Evolutionary conservation across 1,140 invertebrate genomes (phyloP).

Genomic region (Drosophila fuyamai): DNA sequence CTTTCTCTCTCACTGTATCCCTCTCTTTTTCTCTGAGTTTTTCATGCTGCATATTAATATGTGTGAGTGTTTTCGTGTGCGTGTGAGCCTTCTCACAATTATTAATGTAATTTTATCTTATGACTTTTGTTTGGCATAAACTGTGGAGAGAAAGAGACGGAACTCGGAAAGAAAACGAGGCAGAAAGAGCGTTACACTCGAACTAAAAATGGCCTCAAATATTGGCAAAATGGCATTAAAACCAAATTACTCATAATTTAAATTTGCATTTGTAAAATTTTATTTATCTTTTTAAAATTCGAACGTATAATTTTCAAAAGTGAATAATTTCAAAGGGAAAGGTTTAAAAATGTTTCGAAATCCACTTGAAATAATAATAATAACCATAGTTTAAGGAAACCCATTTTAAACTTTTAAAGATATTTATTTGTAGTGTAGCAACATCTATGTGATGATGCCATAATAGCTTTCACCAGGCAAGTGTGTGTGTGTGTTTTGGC

Average conservation of each 20-base stretch:
- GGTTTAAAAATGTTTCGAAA: no score
- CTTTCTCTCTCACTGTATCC: not conserved
- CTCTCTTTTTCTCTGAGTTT: not conserved
- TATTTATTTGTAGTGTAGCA: not conserved
- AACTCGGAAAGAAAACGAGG: not conserved
- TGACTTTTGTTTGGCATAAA: constrained; percentile 73
- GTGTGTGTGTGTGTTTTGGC: constrained; percentile 13
- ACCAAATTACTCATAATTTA: accelerated
- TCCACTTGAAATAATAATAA: no score
- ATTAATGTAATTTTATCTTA: constrained; percentile 81
- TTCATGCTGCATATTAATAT: constrained; percentile 1
- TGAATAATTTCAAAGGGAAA: no score
- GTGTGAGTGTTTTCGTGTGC: not conserved
- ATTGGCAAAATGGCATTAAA: no score
- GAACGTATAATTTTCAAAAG: no score
- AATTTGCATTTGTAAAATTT: no score
- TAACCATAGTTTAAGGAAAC: no score
- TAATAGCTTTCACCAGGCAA: constrained; percentile 21
- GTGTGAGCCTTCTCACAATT: constrained; percentile 38
- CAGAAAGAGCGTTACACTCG: not conserved
- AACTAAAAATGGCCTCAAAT: not conserved
- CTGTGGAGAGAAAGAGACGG: not conserved
- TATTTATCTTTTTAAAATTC: no score
- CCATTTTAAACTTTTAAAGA: no score
- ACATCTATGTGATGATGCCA: constrained; percentile 47